A percentile compares a stretch with the other conserved stretches of the same genome.
These are phyloP conservation scores for Bucco capensis DNA, from an alignment of 2,113 vertebrate genomes.

Conservation along the genomic window DNA sequence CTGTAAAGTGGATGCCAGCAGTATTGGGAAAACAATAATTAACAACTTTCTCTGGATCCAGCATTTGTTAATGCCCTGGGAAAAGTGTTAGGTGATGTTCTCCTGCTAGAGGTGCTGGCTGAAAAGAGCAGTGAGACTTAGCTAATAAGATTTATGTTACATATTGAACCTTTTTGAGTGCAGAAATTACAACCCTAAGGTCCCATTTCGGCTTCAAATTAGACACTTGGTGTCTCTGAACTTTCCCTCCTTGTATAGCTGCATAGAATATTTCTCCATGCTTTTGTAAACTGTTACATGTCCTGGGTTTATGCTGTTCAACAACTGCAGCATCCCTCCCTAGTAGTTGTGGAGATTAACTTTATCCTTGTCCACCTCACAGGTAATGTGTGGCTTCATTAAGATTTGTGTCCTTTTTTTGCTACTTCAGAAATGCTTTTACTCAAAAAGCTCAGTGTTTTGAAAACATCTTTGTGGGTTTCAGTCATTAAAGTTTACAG, in stretches of 20 bases:
- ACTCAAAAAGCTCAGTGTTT: not conserved
- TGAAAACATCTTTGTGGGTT: not conserved
- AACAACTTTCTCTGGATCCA: not conserved
- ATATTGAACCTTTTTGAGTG: not conserved
- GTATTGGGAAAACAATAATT: not conserved
- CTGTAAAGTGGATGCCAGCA: not conserved
- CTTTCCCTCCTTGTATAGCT: not conserved
- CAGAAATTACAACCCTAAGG: not conserved
- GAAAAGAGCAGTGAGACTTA: not conserved
- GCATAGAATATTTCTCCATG: not conserved
- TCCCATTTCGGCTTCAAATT: not conserved
- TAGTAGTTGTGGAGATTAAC: not conserved
- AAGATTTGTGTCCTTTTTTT: not conserved
- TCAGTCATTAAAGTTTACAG: not conserved
- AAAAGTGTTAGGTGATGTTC: not conserved
- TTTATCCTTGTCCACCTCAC: not conserved
- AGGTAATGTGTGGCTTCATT: not conserved
- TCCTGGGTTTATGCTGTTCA: not conserved
- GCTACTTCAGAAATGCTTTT: not conserved
- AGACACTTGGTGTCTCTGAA: not conserved
- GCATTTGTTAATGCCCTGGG: not conserved
- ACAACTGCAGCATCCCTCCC: not conserved
- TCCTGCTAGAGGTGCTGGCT: not conserved
- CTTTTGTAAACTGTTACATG: not conserved
- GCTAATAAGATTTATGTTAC: not conserved